phyloP scores from a whole-genome alignment of 2,113 vertebrate species.

The Zapus hudsonius region DNA sequence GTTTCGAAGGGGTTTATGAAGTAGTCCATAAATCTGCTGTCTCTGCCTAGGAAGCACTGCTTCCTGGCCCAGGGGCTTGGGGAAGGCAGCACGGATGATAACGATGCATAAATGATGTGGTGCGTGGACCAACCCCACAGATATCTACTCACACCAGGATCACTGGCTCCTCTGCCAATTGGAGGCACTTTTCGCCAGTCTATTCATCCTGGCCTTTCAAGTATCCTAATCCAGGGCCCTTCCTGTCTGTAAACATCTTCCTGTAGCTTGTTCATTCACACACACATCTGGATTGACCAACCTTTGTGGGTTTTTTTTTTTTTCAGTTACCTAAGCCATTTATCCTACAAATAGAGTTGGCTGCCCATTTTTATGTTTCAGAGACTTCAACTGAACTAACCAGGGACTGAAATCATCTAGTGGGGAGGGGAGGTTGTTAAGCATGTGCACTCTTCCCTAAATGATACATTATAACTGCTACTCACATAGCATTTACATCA shows the following conservation, averaged over 20 bases:
- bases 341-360: background rate
- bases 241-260: background rate
- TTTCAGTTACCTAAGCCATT: background rate
- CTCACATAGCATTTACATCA: background rate
- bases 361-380: background rate
- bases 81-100: background rate
- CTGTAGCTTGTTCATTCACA: background rate
- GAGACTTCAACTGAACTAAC: background rate
- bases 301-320: background rate
- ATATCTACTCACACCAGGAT: background rate
- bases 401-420: background rate
- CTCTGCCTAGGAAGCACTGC: constrained; percentile 6
- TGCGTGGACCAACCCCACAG: background rate
- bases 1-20: constrained; percentile 58
- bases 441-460: background rate
- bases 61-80: constrained; percentile 34
- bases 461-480: background rate
- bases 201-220: background rate
- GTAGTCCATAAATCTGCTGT: constrained; percentile 47
- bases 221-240: background rate
- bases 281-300: background rate
- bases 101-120: background rate
- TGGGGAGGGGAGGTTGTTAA: background rate
- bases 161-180: background rate
- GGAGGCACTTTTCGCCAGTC: background rate